Evolutionary conservation across 2,797 vertebrate species (phyloP).

Genomic region (Eurystomus glaucurus): DNA sequence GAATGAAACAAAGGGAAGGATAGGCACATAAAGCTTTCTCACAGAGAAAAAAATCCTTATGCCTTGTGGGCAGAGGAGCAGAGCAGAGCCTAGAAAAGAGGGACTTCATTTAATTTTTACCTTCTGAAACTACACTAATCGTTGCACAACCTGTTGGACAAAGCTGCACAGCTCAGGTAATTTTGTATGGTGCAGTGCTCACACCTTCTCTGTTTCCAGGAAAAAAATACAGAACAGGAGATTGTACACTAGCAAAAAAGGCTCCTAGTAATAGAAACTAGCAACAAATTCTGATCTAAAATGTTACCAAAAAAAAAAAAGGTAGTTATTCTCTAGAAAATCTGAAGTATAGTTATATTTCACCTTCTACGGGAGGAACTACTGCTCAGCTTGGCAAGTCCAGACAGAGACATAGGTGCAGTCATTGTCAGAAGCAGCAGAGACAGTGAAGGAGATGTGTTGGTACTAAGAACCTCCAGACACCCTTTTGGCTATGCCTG

Average conservation of each 20-base stretch:
- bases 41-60: neutral
- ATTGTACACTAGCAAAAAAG: rapidly evolving
- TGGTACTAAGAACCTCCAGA: neutral
- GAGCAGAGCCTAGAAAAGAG: neutral
- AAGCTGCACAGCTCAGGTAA: neutral
- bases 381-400: neutral
- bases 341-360: neutral
- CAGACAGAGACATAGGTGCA: neutral
- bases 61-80: rapidly evolving
- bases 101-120: neutral
- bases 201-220: neutral
- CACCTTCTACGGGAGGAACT: neutral
- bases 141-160: neutral
- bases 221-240: neutral
- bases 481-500: neutral
- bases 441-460: neutral
- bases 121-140: neutral
- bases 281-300: neutral
- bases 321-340: neutral
- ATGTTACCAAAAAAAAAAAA: rapidly evolving
- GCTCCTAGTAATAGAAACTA: neutral
- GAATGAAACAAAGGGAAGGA: neutral
- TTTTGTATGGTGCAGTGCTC: neutral
- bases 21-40: neutral
- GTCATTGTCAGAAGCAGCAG: neutral